Evolutionary conservation across 2,888 invertebrate species (phyloP).

Genomic region (Taphrorychus bicolor): DNA sequence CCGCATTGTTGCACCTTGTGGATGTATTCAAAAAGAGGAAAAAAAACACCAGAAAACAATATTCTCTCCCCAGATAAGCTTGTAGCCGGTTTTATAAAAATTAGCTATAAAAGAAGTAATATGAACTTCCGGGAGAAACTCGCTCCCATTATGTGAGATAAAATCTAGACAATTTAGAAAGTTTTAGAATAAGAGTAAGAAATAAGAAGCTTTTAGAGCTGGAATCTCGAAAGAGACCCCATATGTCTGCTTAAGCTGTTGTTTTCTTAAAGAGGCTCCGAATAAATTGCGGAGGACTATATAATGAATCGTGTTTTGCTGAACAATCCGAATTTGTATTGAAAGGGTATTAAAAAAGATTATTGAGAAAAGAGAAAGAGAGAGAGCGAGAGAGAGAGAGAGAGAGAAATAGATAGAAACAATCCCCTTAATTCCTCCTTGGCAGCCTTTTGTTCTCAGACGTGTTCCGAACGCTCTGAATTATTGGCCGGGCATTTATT

Average conservation of each 20-base stretch:
- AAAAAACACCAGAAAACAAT: neutral
- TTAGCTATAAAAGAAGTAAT: conserved; percentile 31
- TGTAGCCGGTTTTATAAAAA: conserved; percentile 19
- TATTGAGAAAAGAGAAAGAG: too few species aligned
- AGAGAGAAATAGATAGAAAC: too few species aligned
- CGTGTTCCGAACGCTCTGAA: conserved; percentile 1
- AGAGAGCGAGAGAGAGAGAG: too few species aligned
- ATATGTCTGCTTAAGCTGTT: conserved; percentile 36
- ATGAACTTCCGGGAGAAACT: conserved; percentile 26
- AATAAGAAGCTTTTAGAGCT: conserved; percentile 21
- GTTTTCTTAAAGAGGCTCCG: conserved; percentile 25
- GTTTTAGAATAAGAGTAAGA: conserved; percentile 33
- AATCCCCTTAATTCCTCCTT: neutral
- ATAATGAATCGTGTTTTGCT: conserved; percentile 10
- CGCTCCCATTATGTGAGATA: conserved; percentile 33
- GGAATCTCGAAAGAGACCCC: conserved; percentile 27
- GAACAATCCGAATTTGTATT: too few species aligned
- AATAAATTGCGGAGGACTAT: conserved; percentile 20
- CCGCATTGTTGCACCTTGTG: neutral
- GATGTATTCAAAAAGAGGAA: neutral
- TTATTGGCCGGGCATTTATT: conserved; percentile 8
- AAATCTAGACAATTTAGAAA: conserved; percentile 35
- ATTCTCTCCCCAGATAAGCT: neutral
- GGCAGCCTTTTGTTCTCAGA: neutral
- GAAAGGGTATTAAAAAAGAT: too few species aligned